phyloP scores from a whole-genome alignment of 2,888 invertebrate species.

The Lepidocyrtoides sp. region DNA sequence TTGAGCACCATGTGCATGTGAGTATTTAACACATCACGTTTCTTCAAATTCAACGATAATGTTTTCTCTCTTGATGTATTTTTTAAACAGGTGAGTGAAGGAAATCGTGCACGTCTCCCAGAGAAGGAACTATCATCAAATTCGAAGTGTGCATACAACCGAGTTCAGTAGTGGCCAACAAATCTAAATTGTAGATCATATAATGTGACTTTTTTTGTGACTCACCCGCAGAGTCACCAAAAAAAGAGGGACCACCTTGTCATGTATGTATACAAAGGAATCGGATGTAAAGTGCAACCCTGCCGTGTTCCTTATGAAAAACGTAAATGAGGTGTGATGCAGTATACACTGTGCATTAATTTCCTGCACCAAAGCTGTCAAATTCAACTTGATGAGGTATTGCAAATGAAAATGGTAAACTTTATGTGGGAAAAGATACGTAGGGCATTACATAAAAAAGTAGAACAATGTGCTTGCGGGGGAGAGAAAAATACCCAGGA shows the following conservation, averaged over 20 bases:
- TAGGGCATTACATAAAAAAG: neutral
- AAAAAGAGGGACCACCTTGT: slow-evolving; percentile 70
- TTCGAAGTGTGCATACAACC: slow-evolving; percentile 10
- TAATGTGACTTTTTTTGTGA: slow-evolving; percentile 59
- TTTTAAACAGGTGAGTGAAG: slow-evolving; percentile 40
- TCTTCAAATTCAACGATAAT: neutral
- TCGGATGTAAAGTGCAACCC: slow-evolving; percentile 66
- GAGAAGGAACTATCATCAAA: slow-evolving; percentile 14
- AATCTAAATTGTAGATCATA: slow-evolving; percentile 53
- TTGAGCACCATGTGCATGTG: neutral
- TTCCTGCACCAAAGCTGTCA: neutral
- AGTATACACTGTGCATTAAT: slow-evolving; percentile 1
- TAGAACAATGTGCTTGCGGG: slow-evolving; percentile 13
- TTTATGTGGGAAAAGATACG: neutral
- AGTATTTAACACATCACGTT: slow-evolving; percentile 19
- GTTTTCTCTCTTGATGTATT: slow-evolving; percentile 36
- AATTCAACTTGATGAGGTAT: neutral
- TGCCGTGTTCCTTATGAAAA: neutral
- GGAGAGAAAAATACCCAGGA: slow-evolving; percentile 15
- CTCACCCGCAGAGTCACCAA: slow-evolving; percentile 74
- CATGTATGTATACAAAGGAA: slow-evolving; percentile 61
- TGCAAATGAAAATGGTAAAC: slow-evolving; percentile 33
- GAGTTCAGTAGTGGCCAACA: slow-evolving; percentile 23
- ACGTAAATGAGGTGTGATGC: slow-evolving; percentile 6
- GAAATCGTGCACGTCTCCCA: slow-evolving; percentile 72